A percentile compares a stretch with the other conserved stretches of the same genome.
Conservation (phyloP, 1,140 invertebrate species). For the Anoplolepis gracilipes region DNA sequence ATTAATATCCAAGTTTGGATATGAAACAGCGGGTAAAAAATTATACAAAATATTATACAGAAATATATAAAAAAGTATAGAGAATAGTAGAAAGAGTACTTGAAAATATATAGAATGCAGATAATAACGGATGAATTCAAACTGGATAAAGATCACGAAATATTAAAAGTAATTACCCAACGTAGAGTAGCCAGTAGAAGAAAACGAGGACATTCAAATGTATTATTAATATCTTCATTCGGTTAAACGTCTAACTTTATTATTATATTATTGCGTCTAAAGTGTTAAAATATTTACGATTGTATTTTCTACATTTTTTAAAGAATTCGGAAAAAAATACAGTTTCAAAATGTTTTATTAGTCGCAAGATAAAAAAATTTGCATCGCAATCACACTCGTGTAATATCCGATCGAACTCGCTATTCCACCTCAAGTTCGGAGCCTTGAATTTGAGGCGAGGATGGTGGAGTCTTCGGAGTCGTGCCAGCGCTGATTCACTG, state of each 20-base stretch:
- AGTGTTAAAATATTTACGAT: not conserved
- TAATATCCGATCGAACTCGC: constrained; percentile 28
- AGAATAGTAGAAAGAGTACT: too few species aligned
- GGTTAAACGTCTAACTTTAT: not conserved
- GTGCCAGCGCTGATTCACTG: constrained; percentile 67
- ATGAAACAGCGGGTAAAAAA: too few species aligned
- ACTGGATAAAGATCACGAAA: too few species aligned
- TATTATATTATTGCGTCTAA: not conserved
- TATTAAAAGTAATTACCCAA: too few species aligned
- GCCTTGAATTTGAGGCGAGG: constrained; percentile 68
- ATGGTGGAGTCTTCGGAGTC: constrained; percentile 52
- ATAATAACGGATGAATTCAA: too few species aligned
- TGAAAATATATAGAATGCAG: too few species aligned
- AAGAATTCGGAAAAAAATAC: not conserved
- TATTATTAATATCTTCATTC: not conserved
- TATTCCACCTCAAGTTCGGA: constrained; percentile 59
- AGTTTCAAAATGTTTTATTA: not conserved
- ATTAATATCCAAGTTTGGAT: too few species aligned
- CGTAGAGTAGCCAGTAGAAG: too few species aligned
- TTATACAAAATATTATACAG: too few species aligned
- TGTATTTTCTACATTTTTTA: not conserved
- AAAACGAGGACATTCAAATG: too few species aligned
- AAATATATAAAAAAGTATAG: too few species aligned
- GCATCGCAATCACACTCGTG: not conserved
- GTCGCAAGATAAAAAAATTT: not conserved